A percentile compares a stretch with the other conserved stretches of the same genome.
Evolutionary conservation across 2,888 invertebrate genomes (phyloP).

Genomic region (Drosophila quinaria): DNA sequence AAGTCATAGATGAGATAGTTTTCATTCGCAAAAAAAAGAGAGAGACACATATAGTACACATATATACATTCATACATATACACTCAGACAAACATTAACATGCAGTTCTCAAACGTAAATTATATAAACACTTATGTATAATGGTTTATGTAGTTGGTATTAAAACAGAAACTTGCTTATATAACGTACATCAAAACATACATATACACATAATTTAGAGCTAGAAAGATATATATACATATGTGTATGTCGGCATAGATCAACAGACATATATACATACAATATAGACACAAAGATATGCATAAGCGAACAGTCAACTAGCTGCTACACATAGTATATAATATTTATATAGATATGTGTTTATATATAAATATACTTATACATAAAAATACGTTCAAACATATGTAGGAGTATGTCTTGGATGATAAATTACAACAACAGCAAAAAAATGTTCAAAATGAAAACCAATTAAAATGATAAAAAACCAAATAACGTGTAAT

Average conservation of each 20-base stretch:
- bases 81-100: slow-evolving; percentile 2
- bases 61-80: slow-evolving; percentile 11
- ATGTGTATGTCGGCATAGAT: slow-evolving; percentile 11
- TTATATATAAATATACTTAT: slow-evolving; percentile 24
- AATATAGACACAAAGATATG: slow-evolving; percentile 3
- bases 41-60: slow-evolving; percentile 9
- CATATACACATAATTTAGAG: slow-evolving; percentile 20
- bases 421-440: slow-evolving; percentile 59
- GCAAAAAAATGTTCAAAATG: slow-evolving; percentile 63
- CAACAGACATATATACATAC: slow-evolving; percentile 15
- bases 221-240: slow-evolving; percentile 4
- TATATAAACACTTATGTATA: slow-evolving; percentile 17
- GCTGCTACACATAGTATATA: slow-evolving; percentile 11
- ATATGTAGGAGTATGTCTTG: slow-evolving; percentile 57
- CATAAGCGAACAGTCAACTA: slow-evolving; percentile 7
- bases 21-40: background rate
- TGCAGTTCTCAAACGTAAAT: slow-evolving; percentile 9
- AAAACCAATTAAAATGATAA: slow-evolving; percentile 69
- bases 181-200: slow-evolving; percentile 39
- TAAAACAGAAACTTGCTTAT: slow-evolving; percentile 41
- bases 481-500: slow-evolving; percentile 44
- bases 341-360: slow-evolving; percentile 27
- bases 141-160: slow-evolving; percentile 46
- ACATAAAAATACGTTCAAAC: slow-evolving; percentile 4
- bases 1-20: slow-evolving; percentile 21